A percentile compares a stretch with the other conserved stretches of the same genome.
Conservation (phyloP, 2,113 vertebrate species). For the Platysternon megacephalum region DNA sequence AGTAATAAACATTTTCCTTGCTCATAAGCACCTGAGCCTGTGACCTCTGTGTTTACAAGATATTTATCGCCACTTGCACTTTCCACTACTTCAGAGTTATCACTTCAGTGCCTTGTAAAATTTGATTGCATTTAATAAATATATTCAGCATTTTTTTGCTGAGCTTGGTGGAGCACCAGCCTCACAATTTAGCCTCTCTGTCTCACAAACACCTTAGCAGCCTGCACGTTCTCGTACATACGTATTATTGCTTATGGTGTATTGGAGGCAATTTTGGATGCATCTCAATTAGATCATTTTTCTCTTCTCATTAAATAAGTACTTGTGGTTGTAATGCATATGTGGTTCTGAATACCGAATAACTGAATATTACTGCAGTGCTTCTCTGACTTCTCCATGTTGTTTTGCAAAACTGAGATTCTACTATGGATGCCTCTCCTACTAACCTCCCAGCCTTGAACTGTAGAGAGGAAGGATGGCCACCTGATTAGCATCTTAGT, state of each 20-base stretch:
- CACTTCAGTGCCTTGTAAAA: constrained; percentile 75
- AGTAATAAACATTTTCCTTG: constrained; percentile 48
- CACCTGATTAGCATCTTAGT: neutral
- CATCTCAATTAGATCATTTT: constrained; percentile 58
- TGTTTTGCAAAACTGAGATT: constrained; percentile 11
- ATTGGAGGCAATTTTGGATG: constrained; percentile 40
- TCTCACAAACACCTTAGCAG: accelerated
- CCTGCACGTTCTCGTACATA: constrained; percentile 4
- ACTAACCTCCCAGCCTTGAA: neutral
- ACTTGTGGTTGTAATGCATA: constrained; percentile 42
- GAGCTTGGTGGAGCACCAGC: neutral
- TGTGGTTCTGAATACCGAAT: constrained; percentile 36
- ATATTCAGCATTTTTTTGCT: constrained; percentile 47
- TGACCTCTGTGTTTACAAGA: constrained; percentile 77
- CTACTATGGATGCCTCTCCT: neutral
- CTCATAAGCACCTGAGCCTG: constrained; percentile 57
- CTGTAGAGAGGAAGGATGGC: neutral
- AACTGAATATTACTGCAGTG: constrained; percentile 14
- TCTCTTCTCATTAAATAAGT: constrained; percentile 65
- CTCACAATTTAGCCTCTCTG: neutral
- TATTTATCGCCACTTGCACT: constrained; percentile 68
- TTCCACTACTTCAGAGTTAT: constrained; percentile 55
- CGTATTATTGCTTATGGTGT: neutral
- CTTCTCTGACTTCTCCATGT: neutral
- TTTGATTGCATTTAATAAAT: constrained; percentile 74